Percentiles rank a stretch among this genome's conserved stretches.
phyloP scores from a whole-genome alignment of 2,888 invertebrate genomes.

The Ptycholaimellus sp. region DNA sequence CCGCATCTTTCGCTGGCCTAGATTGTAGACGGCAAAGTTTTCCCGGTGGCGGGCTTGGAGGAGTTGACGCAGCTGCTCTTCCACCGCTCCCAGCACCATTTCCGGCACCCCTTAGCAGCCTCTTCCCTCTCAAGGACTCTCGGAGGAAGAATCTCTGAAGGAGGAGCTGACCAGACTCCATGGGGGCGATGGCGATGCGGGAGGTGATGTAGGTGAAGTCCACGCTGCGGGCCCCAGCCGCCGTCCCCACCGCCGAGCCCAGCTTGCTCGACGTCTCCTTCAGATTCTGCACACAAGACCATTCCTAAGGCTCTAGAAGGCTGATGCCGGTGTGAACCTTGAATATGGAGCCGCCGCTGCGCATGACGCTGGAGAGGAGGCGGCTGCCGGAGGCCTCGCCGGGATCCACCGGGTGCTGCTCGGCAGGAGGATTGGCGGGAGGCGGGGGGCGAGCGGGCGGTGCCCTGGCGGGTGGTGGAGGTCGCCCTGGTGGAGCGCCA shows the following conservation, averaged over 20 bases:
- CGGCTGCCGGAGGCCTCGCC: no score
- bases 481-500: no score
- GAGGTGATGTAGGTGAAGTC: constrained; percentile 79
- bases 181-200: constrained; percentile 75
- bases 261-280: constrained; percentile 88
- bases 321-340: no score
- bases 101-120: constrained; percentile 26
- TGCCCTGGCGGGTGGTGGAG: no score
- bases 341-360: no score
- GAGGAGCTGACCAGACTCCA: constrained; percentile 49
- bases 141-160: constrained; percentile 50
- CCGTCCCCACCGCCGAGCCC: constrained; percentile 30
- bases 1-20: constrained; percentile 45
- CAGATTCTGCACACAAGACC: constrained; percentile 67
- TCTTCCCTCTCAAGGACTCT: constrained; percentile 80
- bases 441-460: no score
- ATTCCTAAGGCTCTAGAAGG: no score
- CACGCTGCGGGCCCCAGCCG: constrained; percentile 35
- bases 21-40: constrained; percentile 59
- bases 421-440: no score
- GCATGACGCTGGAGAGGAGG: no score
- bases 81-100: constrained; percentile 10
- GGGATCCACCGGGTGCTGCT: no score
- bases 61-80: constrained; percentile 39
- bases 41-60: constrained; percentile 43